Evolutionary conservation across 2,113 vertebrate species (phyloP).

Genomic region (Myrmecobius fasciatus): DNA sequence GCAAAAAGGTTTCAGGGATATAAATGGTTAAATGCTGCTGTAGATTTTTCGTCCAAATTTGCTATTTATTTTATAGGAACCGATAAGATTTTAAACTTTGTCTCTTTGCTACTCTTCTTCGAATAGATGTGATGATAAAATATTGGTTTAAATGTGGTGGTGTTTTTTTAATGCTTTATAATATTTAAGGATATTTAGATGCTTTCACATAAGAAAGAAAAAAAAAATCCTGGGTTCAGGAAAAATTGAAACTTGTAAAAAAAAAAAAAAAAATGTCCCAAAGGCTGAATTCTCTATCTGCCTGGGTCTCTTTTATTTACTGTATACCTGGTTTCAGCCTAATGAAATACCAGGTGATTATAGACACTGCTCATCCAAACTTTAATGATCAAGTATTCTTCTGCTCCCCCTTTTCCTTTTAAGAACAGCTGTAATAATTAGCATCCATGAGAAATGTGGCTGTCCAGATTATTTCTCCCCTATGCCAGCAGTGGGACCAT

Average conservation of each 20-base stretch:
- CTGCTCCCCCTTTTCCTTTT: neutral
- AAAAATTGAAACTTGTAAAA: neutral
- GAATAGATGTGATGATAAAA: neutral
- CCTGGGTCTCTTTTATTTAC: neutral
- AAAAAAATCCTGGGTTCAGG: neutral
- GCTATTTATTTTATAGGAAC: neutral
- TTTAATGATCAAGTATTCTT: neutral
- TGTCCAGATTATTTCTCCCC: neutral
- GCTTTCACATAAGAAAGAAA: neutral
- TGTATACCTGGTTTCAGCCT: neutral
- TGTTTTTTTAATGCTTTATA: neutral
- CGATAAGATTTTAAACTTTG: neutral
- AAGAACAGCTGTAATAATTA: neutral
- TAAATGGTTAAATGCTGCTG: conserved; percentile 2
- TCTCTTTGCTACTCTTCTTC: neutral
- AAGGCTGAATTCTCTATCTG: neutral
- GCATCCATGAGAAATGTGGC: neutral
- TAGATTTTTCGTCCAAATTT: neutral
- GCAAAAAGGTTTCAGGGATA: neutral
- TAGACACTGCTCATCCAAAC: neutral
- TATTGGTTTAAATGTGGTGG: neutral
- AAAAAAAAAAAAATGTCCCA: neutral
- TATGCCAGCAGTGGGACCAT: neutral
- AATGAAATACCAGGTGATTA: neutral
- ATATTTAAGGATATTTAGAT: neutral